A percentile compares a stretch with the other conserved stretches of the same genome.
Conservation (phyloP, 2,113 vertebrate genomes). For the Oncorhynchus clarkii region DNA sequence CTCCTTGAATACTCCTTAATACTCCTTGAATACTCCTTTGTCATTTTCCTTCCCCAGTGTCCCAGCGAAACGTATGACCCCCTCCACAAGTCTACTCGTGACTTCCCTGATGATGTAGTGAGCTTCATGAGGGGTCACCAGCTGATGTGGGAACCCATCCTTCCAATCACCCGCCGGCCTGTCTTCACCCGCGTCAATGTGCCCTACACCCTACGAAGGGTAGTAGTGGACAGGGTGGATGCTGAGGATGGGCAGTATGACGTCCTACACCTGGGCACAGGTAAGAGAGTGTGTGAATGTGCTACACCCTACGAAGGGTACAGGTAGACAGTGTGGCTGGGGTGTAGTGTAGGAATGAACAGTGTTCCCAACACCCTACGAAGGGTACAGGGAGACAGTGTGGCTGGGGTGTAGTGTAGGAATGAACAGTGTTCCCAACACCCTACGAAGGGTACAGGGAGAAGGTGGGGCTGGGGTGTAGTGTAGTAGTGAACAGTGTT, state of each 20-base stretch:
- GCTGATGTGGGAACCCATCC: slow-evolving; percentile 85
- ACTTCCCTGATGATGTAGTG: slow-evolving; percentile 85
- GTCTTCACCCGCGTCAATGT: slow-evolving; percentile 68
- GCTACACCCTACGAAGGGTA: too few species aligned
- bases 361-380: slow-evolving; percentile 60
- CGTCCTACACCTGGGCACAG: slow-evolving; percentile 85
- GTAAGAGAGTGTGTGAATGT: slow-evolving; percentile 53
- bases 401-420: too few species aligned
- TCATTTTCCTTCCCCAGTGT: slow-evolving; percentile 65
- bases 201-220: slow-evolving; percentile 67
- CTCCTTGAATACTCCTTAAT: too few species aligned
- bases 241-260: slow-evolving; percentile 69
- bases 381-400: slow-evolving; percentile 20
- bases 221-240: slow-evolving; percentile 82
- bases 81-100: slow-evolving; percentile 79
- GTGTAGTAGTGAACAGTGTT: too few species aligned
- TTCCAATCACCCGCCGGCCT: slow-evolving; percentile 74
- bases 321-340: too few species aligned
- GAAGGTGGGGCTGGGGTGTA: too few species aligned
- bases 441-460: too few species aligned
- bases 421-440: too few species aligned
- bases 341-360: slow-evolving; percentile 41
- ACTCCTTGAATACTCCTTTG: too few species aligned
- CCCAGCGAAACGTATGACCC: slow-evolving; percentile 84
- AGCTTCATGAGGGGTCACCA: slow-evolving; percentile 85